These are phyloP conservation scores for Scalopus aquaticus DNA, from an alignment of 2,113 vertebrate species.

Conservation along the genomic window DNA sequence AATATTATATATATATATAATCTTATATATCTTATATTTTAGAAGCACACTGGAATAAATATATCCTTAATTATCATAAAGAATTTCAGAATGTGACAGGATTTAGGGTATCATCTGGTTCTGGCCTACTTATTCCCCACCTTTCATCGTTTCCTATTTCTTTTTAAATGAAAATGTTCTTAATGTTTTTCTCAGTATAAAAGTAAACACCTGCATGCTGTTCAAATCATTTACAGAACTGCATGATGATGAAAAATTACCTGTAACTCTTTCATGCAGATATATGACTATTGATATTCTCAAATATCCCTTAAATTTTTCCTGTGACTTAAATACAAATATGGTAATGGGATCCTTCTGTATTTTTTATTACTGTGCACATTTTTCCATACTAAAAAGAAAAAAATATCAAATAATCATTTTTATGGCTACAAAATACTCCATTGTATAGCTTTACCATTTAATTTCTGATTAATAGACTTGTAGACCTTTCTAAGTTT, in stretches of 20 bases:
- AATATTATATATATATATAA: too few relatives aligned
- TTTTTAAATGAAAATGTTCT: background rate
- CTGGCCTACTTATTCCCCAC: background rate
- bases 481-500: slow-evolving; percentile 1
- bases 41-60: background rate
- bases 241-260: background rate
- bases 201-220: background rate
- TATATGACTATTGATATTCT: background rate
- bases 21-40: background rate
- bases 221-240: background rate
- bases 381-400: background rate
- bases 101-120: background rate
- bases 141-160: background rate
- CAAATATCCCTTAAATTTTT: slow-evolving; percentile 35
- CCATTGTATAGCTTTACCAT: background rate
- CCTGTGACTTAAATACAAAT: background rate
- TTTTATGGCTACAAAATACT: background rate
- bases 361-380: background rate
- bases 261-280: background rate
- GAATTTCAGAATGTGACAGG: background rate
- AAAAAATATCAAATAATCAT: background rate
- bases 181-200: background rate
- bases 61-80: background rate
- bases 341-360: background rate
- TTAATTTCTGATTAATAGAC: slow-evolving; percentile 3